Percentiles rank a stretch among this genome's conserved stretches.
phyloP scores from a whole-genome alignment of 2,888 invertebrate species.

The Leptopilina drosophilae region DNA sequence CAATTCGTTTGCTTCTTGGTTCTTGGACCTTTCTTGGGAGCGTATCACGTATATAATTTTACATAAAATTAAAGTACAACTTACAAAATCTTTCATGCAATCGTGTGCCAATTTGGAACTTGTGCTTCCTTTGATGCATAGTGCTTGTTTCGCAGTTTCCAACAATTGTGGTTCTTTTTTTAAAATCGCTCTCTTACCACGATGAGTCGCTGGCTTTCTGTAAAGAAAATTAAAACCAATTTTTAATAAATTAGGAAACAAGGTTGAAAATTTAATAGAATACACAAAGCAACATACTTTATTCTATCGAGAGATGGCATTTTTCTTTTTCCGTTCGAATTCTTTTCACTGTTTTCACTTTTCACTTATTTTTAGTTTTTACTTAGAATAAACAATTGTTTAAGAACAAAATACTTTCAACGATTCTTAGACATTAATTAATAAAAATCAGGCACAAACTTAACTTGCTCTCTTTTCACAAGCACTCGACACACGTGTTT shows the following conservation, averaged over 20 bases:
- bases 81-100: conserved; percentile 89
- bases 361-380: not conserved
- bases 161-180: conserved; percentile 91
- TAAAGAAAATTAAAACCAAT: conserved; percentile 62
- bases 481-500: too few relatives aligned
- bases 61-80: conserved; percentile 50
- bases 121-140: conserved; percentile 92
- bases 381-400: not conserved
- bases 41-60: not conserved
- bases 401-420: too few relatives aligned
- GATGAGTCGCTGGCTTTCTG: conserved; percentile 93
- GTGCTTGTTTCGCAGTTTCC: conserved; percentile 90
- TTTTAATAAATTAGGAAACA: not conserved
- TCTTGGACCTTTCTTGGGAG: too few relatives aligned
- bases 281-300: conserved; percentile 70
- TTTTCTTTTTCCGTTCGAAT: conserved; percentile 28
- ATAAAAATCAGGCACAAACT: not conserved
- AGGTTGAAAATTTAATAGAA: conserved; percentile 23
- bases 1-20: too few relatives aligned
- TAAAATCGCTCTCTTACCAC: conserved; percentile 90
- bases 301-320: conserved; percentile 75
- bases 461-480: not conserved
- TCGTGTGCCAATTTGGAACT: conserved; percentile 84
- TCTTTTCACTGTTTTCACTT: not conserved
- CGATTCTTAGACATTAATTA: not conserved